Percentiles rank a stretch among this genome's conserved stretches.
These are phyloP conservation scores for Reinhardtius hippoglossoides DNA, from an alignment of 2,113 vertebrate species.

Conservation along the genomic window DNA sequence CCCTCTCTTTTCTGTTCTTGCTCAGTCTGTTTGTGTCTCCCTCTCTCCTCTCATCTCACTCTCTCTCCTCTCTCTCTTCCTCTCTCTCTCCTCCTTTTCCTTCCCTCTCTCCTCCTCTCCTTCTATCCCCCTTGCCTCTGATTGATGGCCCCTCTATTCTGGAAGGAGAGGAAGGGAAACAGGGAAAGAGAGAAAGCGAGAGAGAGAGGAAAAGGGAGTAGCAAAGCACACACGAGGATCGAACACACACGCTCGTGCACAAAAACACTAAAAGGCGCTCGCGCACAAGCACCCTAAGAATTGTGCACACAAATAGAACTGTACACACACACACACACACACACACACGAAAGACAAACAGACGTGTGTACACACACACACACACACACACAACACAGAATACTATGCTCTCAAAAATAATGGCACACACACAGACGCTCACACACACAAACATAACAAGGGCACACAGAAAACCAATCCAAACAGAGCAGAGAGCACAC, in stretches of 20 bases:
- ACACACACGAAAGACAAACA: conserved; percentile 46
- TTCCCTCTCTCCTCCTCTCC: not conserved
- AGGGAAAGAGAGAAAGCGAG: conserved; percentile 39
- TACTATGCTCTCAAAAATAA: too few species aligned
- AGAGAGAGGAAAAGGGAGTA: conserved; percentile 23
- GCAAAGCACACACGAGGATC: conserved; percentile 44
- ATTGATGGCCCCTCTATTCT: conserved; percentile 84
- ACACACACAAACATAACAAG: conserved; percentile 40
- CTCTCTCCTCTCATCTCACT: conserved; percentile 56
- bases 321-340: not conserved
- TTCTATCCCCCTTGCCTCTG: conserved; percentile 73
- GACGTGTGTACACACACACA: not conserved
- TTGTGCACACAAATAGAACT: not conserved
- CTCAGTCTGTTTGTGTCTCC: conserved; percentile 56
- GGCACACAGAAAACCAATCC: conserved; percentile 59
- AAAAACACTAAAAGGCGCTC: conserved; percentile 24
- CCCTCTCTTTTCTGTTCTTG: conserved; percentile 57
- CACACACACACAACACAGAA: not conserved
- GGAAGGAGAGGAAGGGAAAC: conserved; percentile 77
- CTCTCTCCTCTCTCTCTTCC: conserved; percentile 35
- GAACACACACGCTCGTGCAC: conserved; percentile 21
- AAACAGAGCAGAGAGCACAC: conserved; percentile 69
- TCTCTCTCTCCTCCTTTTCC: not conserved
- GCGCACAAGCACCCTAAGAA: conserved; percentile 13
- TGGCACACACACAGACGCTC: conserved; percentile 3